These are phyloP conservation scores for Chloroclysta siterata DNA, from an alignment of 2,888 invertebrate genomes.

Conservation along the genomic window DNA sequence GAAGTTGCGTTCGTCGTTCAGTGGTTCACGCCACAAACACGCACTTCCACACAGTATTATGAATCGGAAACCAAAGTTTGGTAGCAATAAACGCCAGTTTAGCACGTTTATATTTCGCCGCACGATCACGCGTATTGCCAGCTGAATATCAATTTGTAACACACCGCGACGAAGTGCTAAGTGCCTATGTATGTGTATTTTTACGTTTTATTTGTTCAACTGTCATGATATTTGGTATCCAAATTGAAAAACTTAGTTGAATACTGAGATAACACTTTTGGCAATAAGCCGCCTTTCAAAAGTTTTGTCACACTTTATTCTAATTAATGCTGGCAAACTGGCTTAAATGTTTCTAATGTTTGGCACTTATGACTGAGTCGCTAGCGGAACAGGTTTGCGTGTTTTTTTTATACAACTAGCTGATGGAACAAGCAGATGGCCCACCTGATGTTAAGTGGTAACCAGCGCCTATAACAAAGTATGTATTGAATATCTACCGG, in stretches of 20 bases:
- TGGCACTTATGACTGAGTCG: too few species aligned
- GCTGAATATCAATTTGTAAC: conserved; percentile 68
- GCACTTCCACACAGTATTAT: conserved; percentile 34
- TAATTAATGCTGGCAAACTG: neutral
- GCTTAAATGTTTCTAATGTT: too few species aligned
- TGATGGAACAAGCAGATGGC: too few species aligned
- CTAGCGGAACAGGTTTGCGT: too few species aligned
- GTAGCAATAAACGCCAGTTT: conserved; percentile 54
- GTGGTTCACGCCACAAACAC: conserved; percentile 23
- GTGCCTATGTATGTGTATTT: conserved; percentile 15
- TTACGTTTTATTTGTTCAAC: conserved; percentile 6
- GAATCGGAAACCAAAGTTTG: conserved; percentile 53
- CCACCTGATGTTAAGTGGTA: too few species aligned
- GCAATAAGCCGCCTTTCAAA: neutral
- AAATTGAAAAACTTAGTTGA: neutral
- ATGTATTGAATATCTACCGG: too few species aligned
- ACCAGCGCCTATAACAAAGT: too few species aligned
- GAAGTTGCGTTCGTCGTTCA: neutral
- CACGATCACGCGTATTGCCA: conserved; percentile 55
- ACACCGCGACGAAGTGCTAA: conserved; percentile 34
- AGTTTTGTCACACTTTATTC: neutral
- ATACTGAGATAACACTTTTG: neutral
- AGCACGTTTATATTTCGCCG: conserved; percentile 58
- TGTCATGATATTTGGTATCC: neutral
- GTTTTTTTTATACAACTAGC: too few species aligned